These are phyloP conservation scores for Taxidea taxus DNA, from an alignment of 2,113 vertebrate species.

Conservation along the genomic window DNA sequence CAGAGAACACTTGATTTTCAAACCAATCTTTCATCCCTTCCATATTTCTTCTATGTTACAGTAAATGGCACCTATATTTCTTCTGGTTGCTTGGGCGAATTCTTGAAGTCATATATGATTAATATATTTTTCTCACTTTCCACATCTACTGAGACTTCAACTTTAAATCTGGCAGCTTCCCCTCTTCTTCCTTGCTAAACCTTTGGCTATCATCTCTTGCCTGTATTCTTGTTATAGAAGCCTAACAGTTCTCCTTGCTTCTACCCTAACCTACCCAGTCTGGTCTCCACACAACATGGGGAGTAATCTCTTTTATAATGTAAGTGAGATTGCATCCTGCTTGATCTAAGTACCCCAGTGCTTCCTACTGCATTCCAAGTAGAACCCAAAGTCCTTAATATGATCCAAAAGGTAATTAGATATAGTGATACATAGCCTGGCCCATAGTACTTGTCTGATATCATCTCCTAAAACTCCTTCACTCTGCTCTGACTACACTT, in stretches of 20 bases:
- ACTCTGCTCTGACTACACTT: neutral
- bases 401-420: neutral
- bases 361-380: neutral
- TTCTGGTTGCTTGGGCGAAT: neutral
- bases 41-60: neutral
- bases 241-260: neutral
- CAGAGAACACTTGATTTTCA: neutral
- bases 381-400: neutral
- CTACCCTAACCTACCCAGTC: neutral
- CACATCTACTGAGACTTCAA: neutral
- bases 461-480: neutral
- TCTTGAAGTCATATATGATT: neutral
- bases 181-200: neutral
- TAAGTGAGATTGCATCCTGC: neutral
- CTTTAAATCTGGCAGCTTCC: neutral
- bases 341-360: neutral
- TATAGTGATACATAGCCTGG: neutral
- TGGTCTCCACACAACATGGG: neutral
- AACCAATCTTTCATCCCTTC: neutral
- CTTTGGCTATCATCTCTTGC: neutral
- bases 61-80: neutral
- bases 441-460: neutral
- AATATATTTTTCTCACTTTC: neutral
- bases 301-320: neutral
- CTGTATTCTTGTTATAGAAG: neutral